Base-by-base conservation (phyloP, 2,888 invertebrate species). In the Pteria penguin region DNA sequence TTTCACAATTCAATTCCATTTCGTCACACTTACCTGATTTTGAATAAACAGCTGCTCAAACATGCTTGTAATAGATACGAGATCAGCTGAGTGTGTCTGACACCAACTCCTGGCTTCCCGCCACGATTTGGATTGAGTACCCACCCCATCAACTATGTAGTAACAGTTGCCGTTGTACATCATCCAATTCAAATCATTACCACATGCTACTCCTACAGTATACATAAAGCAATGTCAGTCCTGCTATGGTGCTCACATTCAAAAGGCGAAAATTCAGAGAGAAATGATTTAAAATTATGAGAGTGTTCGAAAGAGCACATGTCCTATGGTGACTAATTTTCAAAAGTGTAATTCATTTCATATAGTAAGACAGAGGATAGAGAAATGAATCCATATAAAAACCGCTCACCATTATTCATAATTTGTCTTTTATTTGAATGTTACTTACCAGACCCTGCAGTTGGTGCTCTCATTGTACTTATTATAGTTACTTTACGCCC, bases 41-140 rank as follows among this genome's bases (percentile, higher is more conserved):
- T 81, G 80, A 4, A 89, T 36, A 74, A 88, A 88, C 2, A 75
- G 62, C 58, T 89, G 82, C 65, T 87, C 87, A 1, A 73, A 55
- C 4, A 69, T 72, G n/a, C 76, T 77, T 11, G 70, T 70, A 33
- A 88, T 81, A 36, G 87, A 85, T 4, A 78, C 82, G 1, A 88
- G 83, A 5, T 87, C 83, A 1, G 82, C 87, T 5, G 82, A 81
- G 26, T 70, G 63, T 11, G 27, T 68, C 27, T 76, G 72, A 76
- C 88, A 88, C 18, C 57, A 72, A 2, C 67, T 27, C 26, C 83
- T 66, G 1, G 86, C 85, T 36, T 81, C 76, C 29, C 84, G 69
- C 86, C 86, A 87, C 0, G 83, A 76, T 58, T 74, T 74, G 11
- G 79, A 82, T 3, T 78, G 32, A 62, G 82, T 79, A n/a, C 86